Evolutionary conservation across 37 sponge, comb jelly and placozoan genomes (phyloP).

Genomic region (Agelas oroides): DNA sequence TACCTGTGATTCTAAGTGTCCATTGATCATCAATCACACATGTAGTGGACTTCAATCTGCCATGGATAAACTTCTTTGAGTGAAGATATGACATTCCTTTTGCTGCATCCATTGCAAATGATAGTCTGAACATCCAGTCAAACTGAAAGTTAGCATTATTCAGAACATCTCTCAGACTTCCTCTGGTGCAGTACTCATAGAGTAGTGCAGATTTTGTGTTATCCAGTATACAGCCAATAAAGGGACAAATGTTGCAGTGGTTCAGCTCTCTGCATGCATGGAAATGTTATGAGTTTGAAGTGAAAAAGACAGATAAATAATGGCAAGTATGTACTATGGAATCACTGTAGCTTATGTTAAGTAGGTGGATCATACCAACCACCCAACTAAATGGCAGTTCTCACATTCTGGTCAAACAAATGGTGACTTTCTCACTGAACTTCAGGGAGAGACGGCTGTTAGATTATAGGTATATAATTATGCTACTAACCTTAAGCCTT

Average conservation of each 20-base stretch:
- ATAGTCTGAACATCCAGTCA: slow-evolving; percentile 47
- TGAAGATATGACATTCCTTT: slow-evolving; percentile 62
- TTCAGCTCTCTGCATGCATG: slow-evolving; percentile 29
- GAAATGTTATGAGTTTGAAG: neutral
- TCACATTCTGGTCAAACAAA: too few species aligned
- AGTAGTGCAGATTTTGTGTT: neutral
- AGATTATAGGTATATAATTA: too few species aligned
- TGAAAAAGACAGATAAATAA: too few species aligned
- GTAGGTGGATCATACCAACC: too few species aligned
- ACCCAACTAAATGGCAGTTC: too few species aligned
- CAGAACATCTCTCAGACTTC: slow-evolving; percentile 43
- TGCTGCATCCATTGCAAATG: slow-evolving; percentile 40
- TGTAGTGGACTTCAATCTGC: slow-evolving; percentile 20
- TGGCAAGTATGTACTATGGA: too few species aligned
- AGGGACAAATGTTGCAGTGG: slow-evolving; percentile 43
- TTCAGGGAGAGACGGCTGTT: too few species aligned
- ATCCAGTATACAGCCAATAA: slow-evolving; percentile 50
- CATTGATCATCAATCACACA: slow-evolving; percentile 57
- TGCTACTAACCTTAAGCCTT: too few species aligned
- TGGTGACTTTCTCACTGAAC: too few species aligned
- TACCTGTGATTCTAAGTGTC: slow-evolving; percentile 65
- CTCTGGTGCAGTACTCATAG: slow-evolving; percentile 42
- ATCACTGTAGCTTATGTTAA: too few species aligned
- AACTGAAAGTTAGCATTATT: neutral
- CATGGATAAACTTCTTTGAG: slow-evolving; percentile 49